Evolutionary conservation across 2,888 invertebrate genomes (phyloP).

Genomic region (Gryllus longicercus): DNA sequence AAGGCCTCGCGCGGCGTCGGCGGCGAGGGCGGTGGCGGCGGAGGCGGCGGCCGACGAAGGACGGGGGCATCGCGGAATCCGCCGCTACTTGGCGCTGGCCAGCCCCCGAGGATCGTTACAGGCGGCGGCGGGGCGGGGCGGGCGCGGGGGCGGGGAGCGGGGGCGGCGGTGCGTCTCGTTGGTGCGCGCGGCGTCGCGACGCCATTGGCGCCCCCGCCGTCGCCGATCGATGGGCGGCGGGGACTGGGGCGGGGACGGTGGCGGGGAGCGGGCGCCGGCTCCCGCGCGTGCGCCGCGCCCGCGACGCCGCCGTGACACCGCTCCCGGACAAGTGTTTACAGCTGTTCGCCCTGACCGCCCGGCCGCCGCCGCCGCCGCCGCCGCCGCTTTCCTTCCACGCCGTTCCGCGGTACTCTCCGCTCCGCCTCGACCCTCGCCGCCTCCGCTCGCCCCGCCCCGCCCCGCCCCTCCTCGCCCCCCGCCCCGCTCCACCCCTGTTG

Average conservation of each 20-base stretch:
- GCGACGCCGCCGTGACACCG: neutral
- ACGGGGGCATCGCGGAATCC: too few species aligned
- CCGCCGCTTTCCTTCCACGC: neutral
- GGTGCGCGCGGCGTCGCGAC: neutral
- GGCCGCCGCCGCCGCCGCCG: neutral
- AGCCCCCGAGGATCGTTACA: neutral
- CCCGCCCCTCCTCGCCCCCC: neutral
- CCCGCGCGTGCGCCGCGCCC: conserved; percentile 1
- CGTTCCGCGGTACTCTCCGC: neutral
- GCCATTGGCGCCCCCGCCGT: conserved; percentile 7
- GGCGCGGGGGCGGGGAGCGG: neutral
- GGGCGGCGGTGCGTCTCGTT: neutral
- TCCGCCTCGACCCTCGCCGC: neutral
- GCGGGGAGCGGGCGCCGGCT: too few species aligned
- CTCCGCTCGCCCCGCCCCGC: neutral
- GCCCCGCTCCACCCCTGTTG: neutral
- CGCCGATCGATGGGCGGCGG: neutral
- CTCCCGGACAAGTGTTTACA: neutral
- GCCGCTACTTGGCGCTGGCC: too few species aligned
- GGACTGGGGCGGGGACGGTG: neutral
- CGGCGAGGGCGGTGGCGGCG: too few species aligned
- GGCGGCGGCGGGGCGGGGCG: neutral
- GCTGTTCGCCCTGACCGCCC: conserved; percentile 1
- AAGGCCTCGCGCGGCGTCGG: too few species aligned
- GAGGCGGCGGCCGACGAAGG: too few species aligned